These are phyloP conservation scores for Rotaria sp. DNA, from an alignment of 2,888 invertebrate species.

Conservation along the genomic window DNA sequence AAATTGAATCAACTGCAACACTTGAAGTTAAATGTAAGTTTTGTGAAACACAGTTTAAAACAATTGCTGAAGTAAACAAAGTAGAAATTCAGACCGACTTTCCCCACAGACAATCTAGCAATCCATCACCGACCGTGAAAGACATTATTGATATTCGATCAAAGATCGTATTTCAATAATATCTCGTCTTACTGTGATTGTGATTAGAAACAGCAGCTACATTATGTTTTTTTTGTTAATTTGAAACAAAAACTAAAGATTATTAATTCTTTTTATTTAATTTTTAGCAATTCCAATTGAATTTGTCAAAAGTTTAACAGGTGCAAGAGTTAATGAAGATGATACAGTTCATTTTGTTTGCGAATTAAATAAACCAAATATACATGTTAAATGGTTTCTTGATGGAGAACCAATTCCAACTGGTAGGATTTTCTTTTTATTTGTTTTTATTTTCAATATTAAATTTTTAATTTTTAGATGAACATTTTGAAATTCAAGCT, in stretches of 20 bases:
- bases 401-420: neutral
- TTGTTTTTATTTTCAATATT: neutral
- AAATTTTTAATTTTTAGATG: neutral
- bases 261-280: neutral
- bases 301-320: constrained; percentile 30
- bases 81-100: no score
- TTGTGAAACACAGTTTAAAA: no score
- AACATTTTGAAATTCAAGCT: neutral
- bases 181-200: no score
- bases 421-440: neutral
- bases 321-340: constrained; percentile 37
- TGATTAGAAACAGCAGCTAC: no score
- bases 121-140: no score
- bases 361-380: constrained; percentile 33
- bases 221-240: neutral
- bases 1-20: constrained; percentile 1
- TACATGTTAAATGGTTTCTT: constrained; percentile 34
- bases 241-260: no score
- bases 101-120: no score
- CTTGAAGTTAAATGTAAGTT: neutral
- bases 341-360: constrained; percentile 36
- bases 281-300: constrained; percentile 38
- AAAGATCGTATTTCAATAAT: no score
- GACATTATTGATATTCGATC: no score
- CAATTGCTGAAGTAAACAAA: no score